These are phyloP conservation scores for Trissolcus japonicus DNA, from an alignment of 2,888 invertebrate species.

Conservation along the genomic window DNA sequence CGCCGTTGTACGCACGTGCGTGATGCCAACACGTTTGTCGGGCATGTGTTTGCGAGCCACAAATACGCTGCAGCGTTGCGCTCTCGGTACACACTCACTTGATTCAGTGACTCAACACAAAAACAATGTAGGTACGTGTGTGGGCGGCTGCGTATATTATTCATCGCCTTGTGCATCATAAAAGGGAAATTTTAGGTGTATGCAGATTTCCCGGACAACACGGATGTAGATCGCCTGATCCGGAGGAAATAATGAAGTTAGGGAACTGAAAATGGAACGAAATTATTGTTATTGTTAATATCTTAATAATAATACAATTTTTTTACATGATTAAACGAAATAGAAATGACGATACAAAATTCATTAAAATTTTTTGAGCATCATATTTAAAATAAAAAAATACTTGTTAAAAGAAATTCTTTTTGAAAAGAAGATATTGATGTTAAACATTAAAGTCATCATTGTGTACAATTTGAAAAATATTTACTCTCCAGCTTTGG, in stretches of 20 bases:
- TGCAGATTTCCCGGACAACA: conserved; percentile 36
- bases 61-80: conserved; percentile 48
- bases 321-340: no score
- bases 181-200: conserved; percentile 42
- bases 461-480: no score
- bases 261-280: conserved; percentile 24
- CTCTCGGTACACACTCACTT: conserved; percentile 45
- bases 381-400: neutral
- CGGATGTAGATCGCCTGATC: conserved; percentile 37
- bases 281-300: conserved; percentile 22
- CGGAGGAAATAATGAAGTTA: conserved; percentile 25
- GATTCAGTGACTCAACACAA: conserved; percentile 40
- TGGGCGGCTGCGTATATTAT: conserved; percentile 12
- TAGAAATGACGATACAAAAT: no score
- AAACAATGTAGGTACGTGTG: conserved; percentile 12
- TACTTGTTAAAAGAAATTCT: no score
- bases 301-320: neutral
- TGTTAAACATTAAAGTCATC: no score
- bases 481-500: no score
- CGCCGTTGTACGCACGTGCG: conserved; percentile 52
- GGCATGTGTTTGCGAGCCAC: conserved; percentile 22
- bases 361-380: no score
- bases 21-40: conserved; percentile 49
- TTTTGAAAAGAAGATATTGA: no score
- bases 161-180: conserved; percentile 40